Conservation (phyloP, 2,113 vertebrate species). For the Heterotilapia buettikoferi region DNA sequence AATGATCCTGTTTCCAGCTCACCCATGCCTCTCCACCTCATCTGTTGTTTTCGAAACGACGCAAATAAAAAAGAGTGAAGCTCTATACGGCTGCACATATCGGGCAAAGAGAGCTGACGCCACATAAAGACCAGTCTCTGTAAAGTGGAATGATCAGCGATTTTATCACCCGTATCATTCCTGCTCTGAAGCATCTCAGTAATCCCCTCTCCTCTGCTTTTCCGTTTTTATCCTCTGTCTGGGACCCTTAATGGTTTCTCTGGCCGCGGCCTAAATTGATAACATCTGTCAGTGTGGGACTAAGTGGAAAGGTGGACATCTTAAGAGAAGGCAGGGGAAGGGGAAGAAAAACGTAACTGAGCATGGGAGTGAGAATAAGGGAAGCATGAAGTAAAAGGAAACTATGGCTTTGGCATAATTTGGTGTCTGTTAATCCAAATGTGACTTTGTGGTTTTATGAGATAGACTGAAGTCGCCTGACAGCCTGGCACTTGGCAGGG, state of each 20-base stretch:
- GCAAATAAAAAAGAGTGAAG: constrained; percentile 3
- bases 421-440: background rate
- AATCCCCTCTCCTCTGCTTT: constrained; percentile 19
- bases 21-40: background rate
- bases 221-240: constrained; percentile 1
- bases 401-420: background rate
- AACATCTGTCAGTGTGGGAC: constrained; percentile 51
- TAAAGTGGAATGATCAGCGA: constrained; percentile 42
- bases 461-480: background rate
- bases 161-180: constrained; percentile 48
- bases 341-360: background rate
- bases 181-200: background rate
- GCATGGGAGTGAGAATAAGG: background rate
- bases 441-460: background rate
- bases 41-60: constrained; percentile 20
- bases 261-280: constrained; percentile 30
- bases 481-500: background rate
- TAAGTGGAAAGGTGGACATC: constrained; percentile 25
- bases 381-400: background rate
- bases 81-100: background rate
- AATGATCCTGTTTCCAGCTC: constrained; percentile 9
- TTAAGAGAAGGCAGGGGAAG: background rate
- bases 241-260: constrained; percentile 36
- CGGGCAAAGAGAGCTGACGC: constrained; percentile 16
- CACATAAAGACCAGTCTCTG: constrained; percentile 18